phyloP scores from a whole-genome alignment of 1,140 invertebrate species.

The Caenorhabditis latens region DNA sequence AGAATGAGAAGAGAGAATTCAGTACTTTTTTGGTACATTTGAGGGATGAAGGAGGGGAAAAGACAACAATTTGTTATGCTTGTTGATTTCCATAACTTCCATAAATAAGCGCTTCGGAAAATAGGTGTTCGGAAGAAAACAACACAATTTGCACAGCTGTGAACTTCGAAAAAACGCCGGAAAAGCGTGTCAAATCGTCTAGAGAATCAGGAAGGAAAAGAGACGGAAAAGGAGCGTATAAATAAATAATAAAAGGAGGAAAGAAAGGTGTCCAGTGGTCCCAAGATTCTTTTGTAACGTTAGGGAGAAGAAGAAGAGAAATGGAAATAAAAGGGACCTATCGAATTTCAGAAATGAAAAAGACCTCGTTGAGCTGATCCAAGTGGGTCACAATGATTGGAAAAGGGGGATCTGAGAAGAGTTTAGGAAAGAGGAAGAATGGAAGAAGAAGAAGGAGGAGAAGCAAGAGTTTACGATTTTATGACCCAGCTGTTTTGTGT shows the following conservation, averaged over 20 bases:
- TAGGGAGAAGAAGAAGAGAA: not conserved
- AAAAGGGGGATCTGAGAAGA: not conserved
- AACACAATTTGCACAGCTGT: slow-evolving; percentile 2
- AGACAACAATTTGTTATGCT: no score
- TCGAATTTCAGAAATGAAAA: slow-evolving; percentile 34
- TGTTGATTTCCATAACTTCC: no score
- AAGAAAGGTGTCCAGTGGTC: not conserved
- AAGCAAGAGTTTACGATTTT: slow-evolving; percentile 3
- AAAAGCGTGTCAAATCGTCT: slow-evolving; percentile 16
- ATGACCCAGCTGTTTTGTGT: not conserved
- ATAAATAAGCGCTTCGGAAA: no score
- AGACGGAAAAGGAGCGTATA: slow-evolving; percentile 26
- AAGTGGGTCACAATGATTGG: not conserved
- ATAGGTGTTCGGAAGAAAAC: not conserved
- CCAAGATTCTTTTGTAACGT: slow-evolving; percentile 27
- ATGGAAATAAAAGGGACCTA: not conserved
- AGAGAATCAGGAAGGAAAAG: not conserved
- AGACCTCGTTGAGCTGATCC: not conserved
- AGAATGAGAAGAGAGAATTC: no score
- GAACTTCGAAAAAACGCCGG: not conserved
- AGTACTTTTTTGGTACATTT: no score
- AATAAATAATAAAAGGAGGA: slow-evolving; percentile 40
- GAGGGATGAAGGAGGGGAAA: no score
- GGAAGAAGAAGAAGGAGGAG: not conserved
- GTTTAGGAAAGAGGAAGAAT: not conserved